A percentile compares a stretch with the other conserved stretches of the same genome.
These are phyloP conservation scores for Plusia festucae DNA, from an alignment of 2,888 invertebrate genomes.

Conservation along the genomic window DNA sequence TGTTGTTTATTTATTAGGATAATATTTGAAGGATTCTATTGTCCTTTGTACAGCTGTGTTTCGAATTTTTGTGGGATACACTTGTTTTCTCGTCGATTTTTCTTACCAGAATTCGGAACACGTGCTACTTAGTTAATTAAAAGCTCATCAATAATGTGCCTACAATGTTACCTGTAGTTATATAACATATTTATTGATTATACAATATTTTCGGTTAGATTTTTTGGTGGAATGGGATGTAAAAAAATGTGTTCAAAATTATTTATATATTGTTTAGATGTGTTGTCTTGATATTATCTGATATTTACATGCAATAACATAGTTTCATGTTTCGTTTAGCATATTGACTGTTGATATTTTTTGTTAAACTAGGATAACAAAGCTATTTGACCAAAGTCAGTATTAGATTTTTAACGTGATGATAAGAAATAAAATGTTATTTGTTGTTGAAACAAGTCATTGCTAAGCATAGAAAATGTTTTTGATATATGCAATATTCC, in stretches of 20 bases:
- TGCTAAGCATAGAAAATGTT: slow-evolving; percentile 75
- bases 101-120: slow-evolving; percentile 41
- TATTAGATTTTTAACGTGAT: slow-evolving; percentile 87
- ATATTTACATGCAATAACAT: slow-evolving; percentile 86
- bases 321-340: slow-evolving; percentile 81
- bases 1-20: slow-evolving; percentile 84
- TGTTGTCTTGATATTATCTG: slow-evolving; percentile 83
- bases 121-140: slow-evolving; percentile 70
- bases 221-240: slow-evolving; percentile 78
- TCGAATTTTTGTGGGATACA: slow-evolving; percentile 35
- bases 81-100: slow-evolving; percentile 13
- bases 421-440: slow-evolving; percentile 77
- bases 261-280: slow-evolving; percentile 66
- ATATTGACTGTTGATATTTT: slow-evolving; percentile 88
- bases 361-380: slow-evolving; percentile 88
- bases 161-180: slow-evolving; percentile 89
- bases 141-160: slow-evolving; percentile 88
- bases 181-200: slow-evolving; percentile 74
- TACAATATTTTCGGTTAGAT: slow-evolving; percentile 76
- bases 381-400: slow-evolving; percentile 90
- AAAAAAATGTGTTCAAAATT: slow-evolving; percentile 86
- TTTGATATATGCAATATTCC: slow-evolving; percentile 80
- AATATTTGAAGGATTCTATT: slow-evolving; percentile 62
- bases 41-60: slow-evolving; percentile 46
- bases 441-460: slow-evolving; percentile 82